These are phyloP conservation scores for Microplitis mediator DNA, from an alignment of 1,140 invertebrate genomes.

Conservation along the genomic window DNA sequence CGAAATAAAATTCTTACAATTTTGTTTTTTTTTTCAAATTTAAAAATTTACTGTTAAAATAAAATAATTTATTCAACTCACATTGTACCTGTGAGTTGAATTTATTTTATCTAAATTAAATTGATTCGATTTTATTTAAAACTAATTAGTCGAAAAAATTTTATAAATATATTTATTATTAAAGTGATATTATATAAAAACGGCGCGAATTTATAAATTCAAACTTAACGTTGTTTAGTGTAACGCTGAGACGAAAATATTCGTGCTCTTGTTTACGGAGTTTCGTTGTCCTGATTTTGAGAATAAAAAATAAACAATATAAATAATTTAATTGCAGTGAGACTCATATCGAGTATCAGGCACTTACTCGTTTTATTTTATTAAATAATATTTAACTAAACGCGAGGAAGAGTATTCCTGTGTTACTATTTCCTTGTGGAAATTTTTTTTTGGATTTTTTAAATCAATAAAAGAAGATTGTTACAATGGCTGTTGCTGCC, in stretches of 20 bases:
- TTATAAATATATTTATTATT: no score
- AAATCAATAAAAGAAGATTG: constrained; percentile 20
- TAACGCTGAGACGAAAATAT: no score
- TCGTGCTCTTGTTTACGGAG: not conserved
- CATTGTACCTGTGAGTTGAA: not conserved
- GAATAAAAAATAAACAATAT: not conserved
- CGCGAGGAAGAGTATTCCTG: not conserved
- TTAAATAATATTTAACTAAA: not conserved
- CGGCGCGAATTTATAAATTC: no score
- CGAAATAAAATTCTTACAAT: constrained; percentile 23
- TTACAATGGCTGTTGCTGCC: constrained; percentile 82
- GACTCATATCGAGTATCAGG: constrained; percentile 22
- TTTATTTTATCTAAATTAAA: not conserved
- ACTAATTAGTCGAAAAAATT: no score
- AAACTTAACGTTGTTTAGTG: no score
- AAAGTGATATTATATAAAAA: no score
- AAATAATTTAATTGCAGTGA: constrained; percentile 9
- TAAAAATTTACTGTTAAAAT: not conserved
- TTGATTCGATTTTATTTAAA: no score
- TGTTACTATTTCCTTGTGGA: constrained; percentile 19
- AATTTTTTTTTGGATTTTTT: not conserved
- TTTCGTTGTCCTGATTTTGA: constrained; percentile 28
- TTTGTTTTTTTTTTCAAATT: not conserved
- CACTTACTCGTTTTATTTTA: not conserved
- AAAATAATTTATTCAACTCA: not conserved